phyloP scores from a whole-genome alignment of 1,140 invertebrate genomes.

The Ceratosolen solmsi region DNA sequence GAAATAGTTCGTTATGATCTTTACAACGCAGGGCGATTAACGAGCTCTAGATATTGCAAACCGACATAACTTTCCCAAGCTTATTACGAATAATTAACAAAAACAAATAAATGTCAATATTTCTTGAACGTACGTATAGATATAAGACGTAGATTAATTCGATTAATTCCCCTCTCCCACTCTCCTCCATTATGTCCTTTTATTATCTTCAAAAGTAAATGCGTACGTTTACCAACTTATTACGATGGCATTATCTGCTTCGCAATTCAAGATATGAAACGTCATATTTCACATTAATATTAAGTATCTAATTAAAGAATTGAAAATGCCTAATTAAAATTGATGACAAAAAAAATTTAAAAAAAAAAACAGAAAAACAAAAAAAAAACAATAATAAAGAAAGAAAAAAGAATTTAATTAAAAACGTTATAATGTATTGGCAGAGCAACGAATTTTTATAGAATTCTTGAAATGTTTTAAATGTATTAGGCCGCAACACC shows the following conservation, averaged over 20 bases:
- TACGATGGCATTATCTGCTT: background rate
- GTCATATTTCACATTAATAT: background rate
- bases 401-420: too few relatives aligned
- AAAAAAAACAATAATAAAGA: too few relatives aligned
- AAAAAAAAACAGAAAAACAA: background rate
- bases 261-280: background rate
- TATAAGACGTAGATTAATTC: background rate
- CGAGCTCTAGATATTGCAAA: background rate
- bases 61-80: background rate
- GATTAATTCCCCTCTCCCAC: background rate
- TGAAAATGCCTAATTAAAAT: too few relatives aligned
- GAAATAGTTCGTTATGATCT: too few relatives aligned
- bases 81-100: background rate
- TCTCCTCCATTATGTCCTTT: background rate
- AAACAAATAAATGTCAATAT: background rate
- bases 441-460: too few relatives aligned
- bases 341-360: background rate
- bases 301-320: background rate
- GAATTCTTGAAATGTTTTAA: too few relatives aligned
- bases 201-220: background rate
- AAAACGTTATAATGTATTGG: too few relatives aligned
- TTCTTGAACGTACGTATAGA: background rate
- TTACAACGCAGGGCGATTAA: too few relatives aligned
- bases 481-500: too few relatives aligned
- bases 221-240: background rate